These are phyloP conservation scores for Lepidothrix coronata DNA, from an alignment of 2,113 vertebrate genomes.

Conservation along the genomic window DNA sequence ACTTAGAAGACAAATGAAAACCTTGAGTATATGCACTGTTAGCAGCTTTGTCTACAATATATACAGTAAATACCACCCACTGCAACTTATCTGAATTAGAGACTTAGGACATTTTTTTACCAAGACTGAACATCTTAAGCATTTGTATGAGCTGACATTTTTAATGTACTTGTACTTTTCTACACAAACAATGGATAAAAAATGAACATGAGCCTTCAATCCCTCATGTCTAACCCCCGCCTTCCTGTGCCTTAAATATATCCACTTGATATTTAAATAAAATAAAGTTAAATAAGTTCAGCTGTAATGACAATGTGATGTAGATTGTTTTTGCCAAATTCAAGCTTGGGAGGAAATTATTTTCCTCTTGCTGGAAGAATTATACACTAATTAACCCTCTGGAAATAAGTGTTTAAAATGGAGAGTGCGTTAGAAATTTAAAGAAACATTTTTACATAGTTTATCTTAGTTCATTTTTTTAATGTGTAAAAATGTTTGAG, in stretches of 20 bases:
- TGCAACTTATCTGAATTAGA: neutral
- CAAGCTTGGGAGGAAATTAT: neutral
- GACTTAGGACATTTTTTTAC: neutral
- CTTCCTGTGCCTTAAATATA: neutral
- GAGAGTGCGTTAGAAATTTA: neutral
- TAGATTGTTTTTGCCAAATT: neutral
- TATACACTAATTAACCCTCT: slow-evolving; percentile 44
- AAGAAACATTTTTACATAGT: neutral
- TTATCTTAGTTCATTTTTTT: neutral
- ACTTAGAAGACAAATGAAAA: neutral
- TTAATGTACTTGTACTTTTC: neutral
- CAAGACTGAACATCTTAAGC: neutral
- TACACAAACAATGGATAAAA: neutral
- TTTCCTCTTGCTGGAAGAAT: neutral
- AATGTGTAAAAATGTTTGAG: neutral
- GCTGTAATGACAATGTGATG: neutral
- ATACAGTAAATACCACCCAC: neutral
- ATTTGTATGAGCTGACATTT: neutral
- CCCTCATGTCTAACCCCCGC: rapidly evolving
- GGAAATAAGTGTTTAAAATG: slow-evolving; percentile 5
- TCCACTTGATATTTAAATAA: neutral
- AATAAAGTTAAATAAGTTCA: neutral
- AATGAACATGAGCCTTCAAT: neutral
- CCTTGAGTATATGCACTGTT: neutral
- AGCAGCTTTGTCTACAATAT: neutral